phyloP scores from a whole-genome alignment of 2,113 vertebrate species.

The Triplophysa dalaica region DNA sequence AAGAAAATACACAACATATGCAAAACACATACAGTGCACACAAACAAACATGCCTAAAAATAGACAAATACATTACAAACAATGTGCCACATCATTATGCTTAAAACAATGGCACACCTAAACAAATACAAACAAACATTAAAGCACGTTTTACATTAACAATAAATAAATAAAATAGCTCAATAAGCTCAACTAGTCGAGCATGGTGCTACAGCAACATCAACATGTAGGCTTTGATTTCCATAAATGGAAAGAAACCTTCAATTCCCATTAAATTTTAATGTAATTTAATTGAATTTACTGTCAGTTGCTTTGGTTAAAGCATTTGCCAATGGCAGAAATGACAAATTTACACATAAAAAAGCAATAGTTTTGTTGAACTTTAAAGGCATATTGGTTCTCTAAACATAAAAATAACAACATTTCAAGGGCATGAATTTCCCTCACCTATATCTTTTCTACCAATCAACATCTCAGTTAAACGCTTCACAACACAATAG shows the following conservation, averaged over 20 bases:
- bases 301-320: too few species aligned
- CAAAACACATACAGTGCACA: constrained; percentile 18
- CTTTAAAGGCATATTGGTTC: not conserved
- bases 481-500: constrained; percentile 40
- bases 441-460: not conserved
- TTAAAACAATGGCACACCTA: constrained; percentile 10
- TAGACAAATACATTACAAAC: constrained; percentile 13
- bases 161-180: not conserved
- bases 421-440: not conserved
- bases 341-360: too few species aligned
- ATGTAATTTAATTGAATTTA: too few species aligned
- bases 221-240: too few species aligned
- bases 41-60: constrained; percentile 35
- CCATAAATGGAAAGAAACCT: too few species aligned
- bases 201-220: too few species aligned
- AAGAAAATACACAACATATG: not conserved
- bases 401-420: not conserved
- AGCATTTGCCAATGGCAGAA: too few species aligned
- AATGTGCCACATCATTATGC: not conserved
- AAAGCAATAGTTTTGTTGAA: too few species aligned
- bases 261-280: too few species aligned
- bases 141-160: too few species aligned
- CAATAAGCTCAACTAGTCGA: too few species aligned
- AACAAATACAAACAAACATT: not conserved
- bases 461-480: constrained; percentile 35